Evolutionary conservation across 2,797 vertebrate genomes (phyloP).

Genomic region (Tenualosa thibaudeaui): DNA sequence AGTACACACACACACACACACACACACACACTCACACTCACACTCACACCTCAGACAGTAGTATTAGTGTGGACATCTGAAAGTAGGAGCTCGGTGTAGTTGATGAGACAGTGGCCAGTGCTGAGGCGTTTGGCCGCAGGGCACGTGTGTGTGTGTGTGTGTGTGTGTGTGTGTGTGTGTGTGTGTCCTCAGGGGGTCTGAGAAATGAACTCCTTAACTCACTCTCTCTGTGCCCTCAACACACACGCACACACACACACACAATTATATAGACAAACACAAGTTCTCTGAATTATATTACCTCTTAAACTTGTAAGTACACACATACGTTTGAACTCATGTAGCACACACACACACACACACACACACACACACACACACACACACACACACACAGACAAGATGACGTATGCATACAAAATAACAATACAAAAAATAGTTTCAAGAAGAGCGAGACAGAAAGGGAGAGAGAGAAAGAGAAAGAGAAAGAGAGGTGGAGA

Average conservation of each 20-base stretch:
- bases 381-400: background rate
- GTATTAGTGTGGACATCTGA: background rate
- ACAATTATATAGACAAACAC: background rate
- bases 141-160: slow-evolving; percentile 14
- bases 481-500: background rate
- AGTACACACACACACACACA: background rate
- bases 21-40: background rate
- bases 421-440: background rate
- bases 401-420: too few species aligned
- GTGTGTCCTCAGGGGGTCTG: background rate
- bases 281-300: background rate
- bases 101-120: background rate
- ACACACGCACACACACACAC: background rate
- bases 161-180: background rate
- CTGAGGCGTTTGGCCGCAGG: background rate
- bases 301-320: background rate
- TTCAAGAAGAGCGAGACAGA: background rate
- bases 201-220: background rate
- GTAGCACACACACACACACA: background rate
- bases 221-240: background rate
- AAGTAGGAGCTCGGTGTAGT: background rate
- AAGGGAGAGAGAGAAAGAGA: background rate
- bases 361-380: background rate
- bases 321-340: background rate
- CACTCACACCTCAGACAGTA: background rate